phyloP scores from a whole-genome alignment of 2,113 vertebrate species.

The Chroicocephalus ridibundus region DNA sequence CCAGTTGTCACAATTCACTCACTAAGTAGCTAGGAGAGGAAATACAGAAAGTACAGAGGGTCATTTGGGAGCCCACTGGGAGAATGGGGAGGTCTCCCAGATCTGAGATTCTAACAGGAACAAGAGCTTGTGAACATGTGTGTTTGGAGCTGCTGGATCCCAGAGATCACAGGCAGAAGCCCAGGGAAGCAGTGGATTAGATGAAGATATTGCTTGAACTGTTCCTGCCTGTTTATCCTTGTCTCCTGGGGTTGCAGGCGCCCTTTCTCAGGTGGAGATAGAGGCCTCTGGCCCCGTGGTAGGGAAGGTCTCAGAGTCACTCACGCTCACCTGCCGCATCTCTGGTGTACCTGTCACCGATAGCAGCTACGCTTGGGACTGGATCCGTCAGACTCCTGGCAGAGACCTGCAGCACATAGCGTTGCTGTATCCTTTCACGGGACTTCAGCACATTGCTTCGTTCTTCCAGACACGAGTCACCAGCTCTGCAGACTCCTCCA shows the following conservation, averaged over 20 bases:
- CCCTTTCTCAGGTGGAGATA: background rate
- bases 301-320: background rate
- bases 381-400: background rate
- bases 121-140: background rate
- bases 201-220: background rate
- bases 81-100: background rate
- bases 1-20: too few species aligned
- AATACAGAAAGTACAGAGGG: background rate
- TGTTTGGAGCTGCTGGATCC: background rate
- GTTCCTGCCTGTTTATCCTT: background rate
- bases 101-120: background rate
- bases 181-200: background rate
- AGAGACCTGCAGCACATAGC: background rate
- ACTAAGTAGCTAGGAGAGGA: background rate
- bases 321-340: background rate
- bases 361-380: background rate
- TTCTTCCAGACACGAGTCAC: background rate
- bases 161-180: background rate
- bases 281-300: background rate
- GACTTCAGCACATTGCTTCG: background rate
- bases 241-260: background rate
- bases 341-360: background rate
- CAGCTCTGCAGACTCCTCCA: background rate
- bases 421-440: background rate
- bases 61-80: too few species aligned